Base-by-base conservation (phyloP, 2,113 vertebrate genomes). In the Cariama cristata region DNA sequence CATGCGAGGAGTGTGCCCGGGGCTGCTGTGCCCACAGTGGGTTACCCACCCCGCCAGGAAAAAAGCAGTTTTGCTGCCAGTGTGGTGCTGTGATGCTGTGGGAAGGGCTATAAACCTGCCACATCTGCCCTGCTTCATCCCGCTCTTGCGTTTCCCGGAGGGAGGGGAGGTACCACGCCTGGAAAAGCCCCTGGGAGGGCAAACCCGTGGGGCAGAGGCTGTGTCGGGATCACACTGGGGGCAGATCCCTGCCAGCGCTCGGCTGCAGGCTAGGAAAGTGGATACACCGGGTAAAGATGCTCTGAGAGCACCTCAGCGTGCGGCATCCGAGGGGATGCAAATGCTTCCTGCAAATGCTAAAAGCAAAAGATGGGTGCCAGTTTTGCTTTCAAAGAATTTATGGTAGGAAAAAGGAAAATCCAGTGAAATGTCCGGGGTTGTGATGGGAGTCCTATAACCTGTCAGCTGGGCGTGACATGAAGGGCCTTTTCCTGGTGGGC, bases 1-100 rank as follows among this genome's bases (percentile, higher is more conserved):
- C 18, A 3, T 35, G 62, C 72, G 8, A 2, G 0, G 12, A 64
- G 55, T 1, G 1, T 40, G 55, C 49, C 74, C 0, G 0, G 64
- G 49, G 59, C 79, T 74, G 74, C 59, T 0, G 1, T 53, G 85
- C 38, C 62, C 6, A 1, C 75, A 16, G 72, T 0, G 2, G 17
- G n/a, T 47, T n/a, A 11, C 20, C 38, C 59, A 23, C n/a, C 18
- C 75, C 3, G 4, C 33, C 44, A 38, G 67, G 47, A 42, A 38
- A 79, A 55, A 55, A 56, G 49, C 67, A 28, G 20, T 3, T 40
- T 50, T 72, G 15, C 56, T 67, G 60, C 22, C 11, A 5, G 27
- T 21, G 50, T 1, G 18, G 4, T 35, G 44, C 42, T 1, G 3
- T 0, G 53, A 5, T 5, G 38, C 75, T 30, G 49, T 4, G 4